phyloP scores from a whole-genome alignment of 1,140 invertebrate species.

The Coenobita brevimanus region DNA sequence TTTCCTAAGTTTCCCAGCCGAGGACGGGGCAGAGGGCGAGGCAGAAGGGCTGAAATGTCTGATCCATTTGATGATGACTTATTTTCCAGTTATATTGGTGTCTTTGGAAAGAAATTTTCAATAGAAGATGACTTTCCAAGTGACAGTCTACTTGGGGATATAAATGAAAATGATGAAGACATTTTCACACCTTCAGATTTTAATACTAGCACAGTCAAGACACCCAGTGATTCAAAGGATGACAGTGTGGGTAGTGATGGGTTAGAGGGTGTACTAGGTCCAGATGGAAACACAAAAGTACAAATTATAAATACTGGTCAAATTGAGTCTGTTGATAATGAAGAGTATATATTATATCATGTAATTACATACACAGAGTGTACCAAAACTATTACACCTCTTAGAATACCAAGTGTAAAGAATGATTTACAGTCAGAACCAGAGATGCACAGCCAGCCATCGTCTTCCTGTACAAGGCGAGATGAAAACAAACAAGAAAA shows the following conservation, averaged over 20 bases:
- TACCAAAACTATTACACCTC: conserved; percentile 21
- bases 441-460: not conserved
- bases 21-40: conserved; percentile 26
- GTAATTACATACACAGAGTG: conserved; percentile 37
- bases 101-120: conserved; percentile 32
- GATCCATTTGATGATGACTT: conserved; percentile 9
- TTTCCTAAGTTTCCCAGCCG: conserved; percentile 9
- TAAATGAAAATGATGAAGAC: conserved; percentile 19
- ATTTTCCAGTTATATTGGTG: conserved; percentile 12
- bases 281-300: conserved; percentile 27
- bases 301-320: conserved; percentile 47
- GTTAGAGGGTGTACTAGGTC: conserved; percentile 22
- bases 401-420: conserved; percentile 13
- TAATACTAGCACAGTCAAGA: not conserved
- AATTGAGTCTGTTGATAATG: conserved; percentile 12
- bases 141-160: not conserved
- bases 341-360: conserved; percentile 34
- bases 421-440: not conserved
- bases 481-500: not conserved
- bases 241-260: not conserved
- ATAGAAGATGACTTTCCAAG: conserved; percentile 3
- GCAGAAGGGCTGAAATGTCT: not conserved
- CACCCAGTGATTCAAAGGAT: not conserved
- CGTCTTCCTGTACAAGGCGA: not conserved
- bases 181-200: not conserved